Conservation (phyloP, 2,888 invertebrate genomes). For the Thumatha senex region DNA sequence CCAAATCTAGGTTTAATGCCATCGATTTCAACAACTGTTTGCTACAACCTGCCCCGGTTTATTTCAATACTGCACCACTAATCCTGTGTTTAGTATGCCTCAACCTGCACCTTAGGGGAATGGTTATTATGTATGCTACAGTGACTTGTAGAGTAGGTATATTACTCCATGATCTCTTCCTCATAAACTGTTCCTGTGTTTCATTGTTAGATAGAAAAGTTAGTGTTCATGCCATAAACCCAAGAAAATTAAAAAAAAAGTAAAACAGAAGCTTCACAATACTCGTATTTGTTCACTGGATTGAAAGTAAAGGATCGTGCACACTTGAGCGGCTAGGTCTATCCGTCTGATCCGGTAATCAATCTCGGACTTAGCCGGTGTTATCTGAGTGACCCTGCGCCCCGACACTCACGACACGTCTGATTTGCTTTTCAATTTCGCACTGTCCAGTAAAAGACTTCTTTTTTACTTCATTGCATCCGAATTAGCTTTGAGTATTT, state of each 20-base stretch:
- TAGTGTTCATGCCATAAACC: constrained; percentile 3
- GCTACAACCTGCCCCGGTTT: too few species aligned
- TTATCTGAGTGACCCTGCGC: constrained; percentile 77
- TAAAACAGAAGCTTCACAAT: constrained; percentile 41
- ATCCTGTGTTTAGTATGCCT: too few species aligned
- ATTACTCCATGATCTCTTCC: too few species aligned
- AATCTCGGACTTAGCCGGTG: constrained; percentile 72
- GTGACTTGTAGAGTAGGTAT: too few species aligned
- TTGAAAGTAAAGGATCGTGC: constrained; percentile 75
- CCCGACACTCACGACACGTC: constrained; percentile 62
- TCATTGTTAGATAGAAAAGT: not conserved
- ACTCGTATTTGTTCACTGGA: constrained; percentile 62
- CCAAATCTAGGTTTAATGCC: too few species aligned
- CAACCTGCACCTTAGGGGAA: too few species aligned
- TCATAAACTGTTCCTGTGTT: not conserved
- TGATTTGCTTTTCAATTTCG: constrained; percentile 65
- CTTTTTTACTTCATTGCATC: constrained; percentile 29
- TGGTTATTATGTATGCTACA: too few species aligned
- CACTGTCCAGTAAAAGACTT: constrained; percentile 40
- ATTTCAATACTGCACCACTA: too few species aligned
- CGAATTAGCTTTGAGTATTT: constrained; percentile 17
- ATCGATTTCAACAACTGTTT: too few species aligned
- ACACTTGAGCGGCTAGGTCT: constrained; percentile 65
- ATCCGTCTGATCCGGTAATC: constrained; percentile 77
- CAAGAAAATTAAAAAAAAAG: constrained; percentile 22